Evolutionary conservation across 2,113 vertebrate genomes (phyloP), one percentile per base, ranked within the genome.

Genomic region (Syngnathoides biaculeatus): DNA sequence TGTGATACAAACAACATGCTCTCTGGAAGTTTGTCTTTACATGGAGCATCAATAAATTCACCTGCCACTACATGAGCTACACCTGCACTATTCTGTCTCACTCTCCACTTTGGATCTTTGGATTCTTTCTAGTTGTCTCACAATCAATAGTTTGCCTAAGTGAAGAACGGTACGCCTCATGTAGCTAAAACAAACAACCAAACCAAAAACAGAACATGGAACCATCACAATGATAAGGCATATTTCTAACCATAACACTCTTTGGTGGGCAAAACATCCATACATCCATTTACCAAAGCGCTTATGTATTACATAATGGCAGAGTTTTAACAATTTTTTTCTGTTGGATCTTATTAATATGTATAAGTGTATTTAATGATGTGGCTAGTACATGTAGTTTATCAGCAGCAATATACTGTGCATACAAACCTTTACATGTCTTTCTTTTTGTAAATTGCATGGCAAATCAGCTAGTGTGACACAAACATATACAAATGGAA

Each of bases 21-120:
- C 43, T 56, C 52, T 22, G 64, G 70, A 67, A 60, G 57, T 55
- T 19, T 76, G 68, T 77, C 57, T 79, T 74, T 68, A 73, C 43
- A 60, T 55, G 22, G 48, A 10, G 20, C 15, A 15, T 10, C 2
- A 52, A 11, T 22, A n/a, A 20, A 52, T n/a, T 52, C 20, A 22
- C 20, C 48, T 52, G 48, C 9, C 48, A n/a, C n/a, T n/a, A n/a
- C n/a, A n/a, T n/a, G n/a, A n/a, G n/a, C 48, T 6, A 52, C 20
- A 47, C 45, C 45, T 47, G 45, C 45, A 13, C 14, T 20, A 15
- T 47, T 15, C 15, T 47, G 14, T 47, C 13, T 47, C 14, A 0
- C 1, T 52, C 48, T 52, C 20, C 48, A 52, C 17, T 20, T 52
- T n/a, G n/a, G n/a, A n/a, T n/a, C n/a, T 47, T 52, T 10, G 20